Conservation (phyloP, 2,797 vertebrate genomes). For the Mus minutoides region DNA sequence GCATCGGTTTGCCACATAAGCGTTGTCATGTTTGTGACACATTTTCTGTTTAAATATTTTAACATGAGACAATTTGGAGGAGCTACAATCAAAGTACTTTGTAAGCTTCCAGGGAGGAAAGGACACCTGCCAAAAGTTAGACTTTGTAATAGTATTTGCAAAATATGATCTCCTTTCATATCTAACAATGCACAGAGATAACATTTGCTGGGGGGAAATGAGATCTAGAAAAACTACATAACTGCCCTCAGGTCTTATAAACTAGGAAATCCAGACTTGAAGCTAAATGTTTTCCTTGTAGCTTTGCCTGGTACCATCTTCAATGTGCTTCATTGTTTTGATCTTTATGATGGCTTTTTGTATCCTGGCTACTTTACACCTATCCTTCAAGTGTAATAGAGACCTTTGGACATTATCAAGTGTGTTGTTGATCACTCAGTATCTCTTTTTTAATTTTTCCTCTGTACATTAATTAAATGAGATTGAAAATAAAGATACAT, state of each 20-base stretch:
- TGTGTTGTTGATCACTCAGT: neutral
- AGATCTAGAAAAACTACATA: conserved; percentile 17
- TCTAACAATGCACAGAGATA: neutral
- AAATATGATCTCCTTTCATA: neutral
- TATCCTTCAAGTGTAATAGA: rapidly evolving
- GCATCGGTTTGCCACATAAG: neutral
- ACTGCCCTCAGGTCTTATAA: neutral
- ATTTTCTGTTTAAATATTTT: neutral
- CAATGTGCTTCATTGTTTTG: neutral
- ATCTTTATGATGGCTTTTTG: neutral
- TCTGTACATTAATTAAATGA: neutral
- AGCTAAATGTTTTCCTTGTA: neutral
- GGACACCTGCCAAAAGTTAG: conserved; percentile 8
- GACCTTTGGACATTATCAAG: neutral
- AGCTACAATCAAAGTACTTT: neutral
- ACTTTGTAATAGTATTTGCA: neutral
- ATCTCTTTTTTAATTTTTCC: neutral
- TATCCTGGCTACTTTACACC: neutral
- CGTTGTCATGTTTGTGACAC: neutral
- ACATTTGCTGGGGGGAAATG: neutral
- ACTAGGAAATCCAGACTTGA: neutral
- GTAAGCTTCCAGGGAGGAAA: neutral
- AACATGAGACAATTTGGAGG: neutral
- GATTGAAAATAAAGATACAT: conserved; percentile 8
- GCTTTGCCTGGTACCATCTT: no score